Percentiles rank a stretch among this genome's conserved stretches.
Evolutionary conservation across 2,797 vertebrate genomes (phyloP).

Genomic region (Muscicapa comitata): DNA sequence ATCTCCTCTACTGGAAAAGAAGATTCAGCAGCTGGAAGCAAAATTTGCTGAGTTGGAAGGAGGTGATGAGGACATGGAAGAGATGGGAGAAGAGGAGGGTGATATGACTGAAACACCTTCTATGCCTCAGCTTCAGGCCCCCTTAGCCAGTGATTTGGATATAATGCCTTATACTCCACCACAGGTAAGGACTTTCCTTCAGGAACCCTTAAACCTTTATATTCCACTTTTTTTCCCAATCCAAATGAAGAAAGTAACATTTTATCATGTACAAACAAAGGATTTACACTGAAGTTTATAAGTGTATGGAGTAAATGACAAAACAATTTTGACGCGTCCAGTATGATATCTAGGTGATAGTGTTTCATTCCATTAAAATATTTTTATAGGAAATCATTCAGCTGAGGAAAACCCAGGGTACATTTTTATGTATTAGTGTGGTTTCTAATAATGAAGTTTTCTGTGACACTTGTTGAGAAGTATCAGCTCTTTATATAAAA

Average conservation of each 20-base stretch:
- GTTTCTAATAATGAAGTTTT: neutral
- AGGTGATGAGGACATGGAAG: constrained; percentile 91
- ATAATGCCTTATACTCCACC: constrained; percentile 92
- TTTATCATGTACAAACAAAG: neutral
- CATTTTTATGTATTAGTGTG: neutral
- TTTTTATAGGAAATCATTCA: neutral
- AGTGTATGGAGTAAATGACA: neutral
- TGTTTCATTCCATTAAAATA: neutral
- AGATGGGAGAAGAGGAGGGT: constrained; percentile 93
- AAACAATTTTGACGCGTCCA: neutral
- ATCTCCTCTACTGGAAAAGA: constrained; percentile 92
- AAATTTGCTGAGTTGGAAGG: constrained; percentile 96
- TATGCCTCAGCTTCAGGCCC: constrained; percentile 87
- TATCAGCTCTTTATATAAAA: neutral
- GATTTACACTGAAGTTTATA: neutral
- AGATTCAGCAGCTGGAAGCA: constrained; percentile 95
- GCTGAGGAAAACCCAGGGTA: neutral
- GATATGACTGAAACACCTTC: constrained; percentile 88
- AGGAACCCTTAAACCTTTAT: neutral
- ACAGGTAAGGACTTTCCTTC: constrained; percentile 79
- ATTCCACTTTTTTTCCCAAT: neutral
- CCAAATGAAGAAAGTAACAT: neutral
- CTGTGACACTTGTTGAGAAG: neutral
- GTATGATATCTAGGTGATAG: neutral
- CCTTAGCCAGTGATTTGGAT: constrained; percentile 88